A percentile compares a stretch with the other conserved stretches of the same genome.
Conservation (phyloP, 2,113 vertebrate genomes). For the Phrynosoma platyrhinos region DNA sequence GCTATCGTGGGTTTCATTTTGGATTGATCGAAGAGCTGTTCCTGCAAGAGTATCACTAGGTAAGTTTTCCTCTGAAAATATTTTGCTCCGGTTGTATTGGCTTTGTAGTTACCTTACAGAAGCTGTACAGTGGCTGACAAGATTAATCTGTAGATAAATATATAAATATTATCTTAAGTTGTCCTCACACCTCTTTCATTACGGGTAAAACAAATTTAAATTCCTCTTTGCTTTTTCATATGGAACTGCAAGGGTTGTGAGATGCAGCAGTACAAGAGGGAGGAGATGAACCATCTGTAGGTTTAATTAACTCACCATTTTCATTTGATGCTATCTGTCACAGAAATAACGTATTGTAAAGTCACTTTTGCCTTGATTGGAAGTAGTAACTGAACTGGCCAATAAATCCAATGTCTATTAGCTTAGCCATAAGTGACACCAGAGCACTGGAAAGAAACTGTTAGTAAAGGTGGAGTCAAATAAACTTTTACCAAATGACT, state of each 20-base stretch:
- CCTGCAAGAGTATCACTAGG: conserved; percentile 91
- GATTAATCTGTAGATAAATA: not conserved
- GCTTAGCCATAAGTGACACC: not conserved
- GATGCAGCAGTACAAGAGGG: not conserved
- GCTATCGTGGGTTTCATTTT: conserved; percentile 94
- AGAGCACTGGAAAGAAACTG: not conserved
- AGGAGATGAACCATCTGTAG: not conserved
- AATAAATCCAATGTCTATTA: not conserved
- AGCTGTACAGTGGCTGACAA: too few species aligned
- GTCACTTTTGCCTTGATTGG: not conserved
- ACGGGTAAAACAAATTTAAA: conserved; percentile 37
- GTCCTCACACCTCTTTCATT: not conserved
- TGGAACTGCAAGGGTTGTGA: not conserved
- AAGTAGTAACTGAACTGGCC: not conserved
- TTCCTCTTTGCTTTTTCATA: not conserved
- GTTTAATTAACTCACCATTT: not conserved
- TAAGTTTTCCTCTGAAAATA: conserved; percentile 67
- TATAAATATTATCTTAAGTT: not conserved
- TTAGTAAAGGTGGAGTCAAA: not conserved
- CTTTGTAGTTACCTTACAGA: conserved; percentile 16
- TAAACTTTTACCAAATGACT: not conserved
- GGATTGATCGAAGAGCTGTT: conserved; percentile 92
- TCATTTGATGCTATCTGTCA: not conserved
- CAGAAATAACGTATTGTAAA: not conserved
- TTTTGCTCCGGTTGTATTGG: not conserved